These are phyloP conservation scores for Pseudomugil gertrudae DNA, from an alignment of 2,797 vertebrate species.

Conservation along the genomic window DNA sequence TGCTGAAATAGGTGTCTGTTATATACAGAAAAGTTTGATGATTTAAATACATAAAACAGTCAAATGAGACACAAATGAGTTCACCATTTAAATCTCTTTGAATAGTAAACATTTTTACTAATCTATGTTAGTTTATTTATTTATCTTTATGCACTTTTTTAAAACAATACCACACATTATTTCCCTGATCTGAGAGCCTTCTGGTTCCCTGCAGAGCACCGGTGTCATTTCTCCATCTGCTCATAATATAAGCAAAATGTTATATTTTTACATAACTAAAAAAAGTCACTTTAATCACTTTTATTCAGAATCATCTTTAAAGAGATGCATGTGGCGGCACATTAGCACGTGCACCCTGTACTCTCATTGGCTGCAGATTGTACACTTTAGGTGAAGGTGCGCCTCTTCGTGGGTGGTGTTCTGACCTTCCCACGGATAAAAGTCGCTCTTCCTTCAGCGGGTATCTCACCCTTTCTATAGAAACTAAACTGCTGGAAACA, in stretches of 20 bases:
- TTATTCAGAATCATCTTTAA: not conserved
- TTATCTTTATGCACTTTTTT: not conserved
- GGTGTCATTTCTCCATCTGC: not conserved
- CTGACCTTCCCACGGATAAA: constrained; percentile 1
- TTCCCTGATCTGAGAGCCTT: not conserved
- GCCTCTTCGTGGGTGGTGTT: not conserved
- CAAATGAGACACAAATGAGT: not conserved
- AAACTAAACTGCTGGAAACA: constrained; percentile 1
- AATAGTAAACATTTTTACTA: not conserved
- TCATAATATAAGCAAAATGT: too few relatives aligned
- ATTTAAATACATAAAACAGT: not conserved
- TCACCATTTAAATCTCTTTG: not conserved
- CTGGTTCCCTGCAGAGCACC: not conserved
- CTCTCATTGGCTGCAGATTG: constrained; percentile 53
- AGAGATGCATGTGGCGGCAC: not conserved
- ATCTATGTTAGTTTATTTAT: not conserved
- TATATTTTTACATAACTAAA: too few relatives aligned
- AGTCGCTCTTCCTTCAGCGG: not conserved
- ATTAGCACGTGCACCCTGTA: not conserved
- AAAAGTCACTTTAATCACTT: too few relatives aligned
- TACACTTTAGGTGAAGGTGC: constrained; percentile 31
- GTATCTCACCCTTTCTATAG: not conserved
- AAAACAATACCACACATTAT: not conserved
- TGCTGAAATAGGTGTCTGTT: not conserved
- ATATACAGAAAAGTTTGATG: not conserved